Conservation (phyloP, 1,140 invertebrate species). For the Calosoma granatense region DNA sequence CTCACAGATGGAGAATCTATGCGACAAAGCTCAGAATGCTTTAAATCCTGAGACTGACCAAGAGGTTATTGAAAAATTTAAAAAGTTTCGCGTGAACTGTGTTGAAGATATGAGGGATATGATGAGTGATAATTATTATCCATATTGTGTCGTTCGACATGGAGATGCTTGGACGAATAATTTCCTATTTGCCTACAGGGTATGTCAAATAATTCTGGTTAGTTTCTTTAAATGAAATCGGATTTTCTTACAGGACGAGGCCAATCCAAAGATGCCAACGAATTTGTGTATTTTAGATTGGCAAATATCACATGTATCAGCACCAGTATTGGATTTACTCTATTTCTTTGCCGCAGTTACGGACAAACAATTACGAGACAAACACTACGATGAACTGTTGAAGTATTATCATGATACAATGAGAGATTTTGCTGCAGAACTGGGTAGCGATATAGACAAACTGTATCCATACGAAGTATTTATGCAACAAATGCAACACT, state of each 20-base stretch:
- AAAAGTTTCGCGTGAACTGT: neutral
- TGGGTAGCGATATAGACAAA: slow-evolving; percentile 21
- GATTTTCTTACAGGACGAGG: neutral
- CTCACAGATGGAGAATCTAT: neutral
- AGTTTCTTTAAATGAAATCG: neutral
- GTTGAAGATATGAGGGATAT: neutral
- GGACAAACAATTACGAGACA: slow-evolving; percentile 31
- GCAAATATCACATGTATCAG: slow-evolving; percentile 37
- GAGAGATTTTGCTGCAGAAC: slow-evolving; percentile 18
- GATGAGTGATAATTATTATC: slow-evolving; percentile 19
- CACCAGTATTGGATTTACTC: slow-evolving; percentile 37
- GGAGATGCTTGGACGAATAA: slow-evolving; percentile 33
- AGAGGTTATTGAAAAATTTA: neutral
- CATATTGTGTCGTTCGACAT: slow-evolving; percentile 27
- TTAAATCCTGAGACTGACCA: neutral
- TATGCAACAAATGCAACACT: slow-evolving; percentile 22
- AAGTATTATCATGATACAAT: slow-evolving; percentile 38
- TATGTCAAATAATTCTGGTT: slow-evolving; percentile 13
- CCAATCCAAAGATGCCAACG: slow-evolving; percentile 21
- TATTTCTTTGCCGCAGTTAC: slow-evolving; percentile 41
- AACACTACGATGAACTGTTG: slow-evolving; percentile 34
- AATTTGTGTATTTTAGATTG: slow-evolving; percentile 39
- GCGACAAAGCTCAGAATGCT: neutral
- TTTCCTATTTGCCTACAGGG: slow-evolving; percentile 26
- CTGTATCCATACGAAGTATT: slow-evolving; percentile 26